These are phyloP conservation scores for Heliornis fulica DNA, from an alignment of 2,113 vertebrate genomes.

Conservation along the genomic window DNA sequence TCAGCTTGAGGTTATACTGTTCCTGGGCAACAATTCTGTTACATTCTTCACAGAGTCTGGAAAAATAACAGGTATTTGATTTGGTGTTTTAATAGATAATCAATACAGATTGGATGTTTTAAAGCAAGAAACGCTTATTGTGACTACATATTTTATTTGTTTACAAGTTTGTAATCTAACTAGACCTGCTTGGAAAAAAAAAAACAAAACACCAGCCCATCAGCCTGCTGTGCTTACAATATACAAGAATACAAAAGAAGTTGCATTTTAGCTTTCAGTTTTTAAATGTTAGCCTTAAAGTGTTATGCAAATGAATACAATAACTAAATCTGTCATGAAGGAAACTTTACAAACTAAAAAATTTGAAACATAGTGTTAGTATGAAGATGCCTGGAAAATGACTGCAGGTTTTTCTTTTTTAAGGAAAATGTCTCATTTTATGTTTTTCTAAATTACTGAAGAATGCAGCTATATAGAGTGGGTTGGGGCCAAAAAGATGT, in stretches of 20 bases:
- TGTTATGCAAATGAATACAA: neutral
- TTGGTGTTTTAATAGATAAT: neutral
- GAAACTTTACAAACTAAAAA: neutral
- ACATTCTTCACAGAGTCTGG: neutral
- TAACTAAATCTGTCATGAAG: neutral
- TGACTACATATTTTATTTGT: neutral
- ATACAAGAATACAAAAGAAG: neutral
- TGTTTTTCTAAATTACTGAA: neutral
- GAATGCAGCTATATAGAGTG: neutral
- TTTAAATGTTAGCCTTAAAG: neutral
- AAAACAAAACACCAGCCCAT: neutral
- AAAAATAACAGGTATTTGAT: neutral
- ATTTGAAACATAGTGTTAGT: neutral
- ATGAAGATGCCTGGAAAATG: neutral
- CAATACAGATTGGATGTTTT: slow-evolving; percentile 24
- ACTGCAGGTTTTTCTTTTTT: neutral
- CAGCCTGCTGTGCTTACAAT: neutral
- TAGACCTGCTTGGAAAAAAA: neutral
- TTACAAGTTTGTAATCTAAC: neutral
- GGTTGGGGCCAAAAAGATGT: neutral
- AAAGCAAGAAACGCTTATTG: neutral
- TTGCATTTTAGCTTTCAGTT: neutral
- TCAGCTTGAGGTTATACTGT: neutral
- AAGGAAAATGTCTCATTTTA: neutral
- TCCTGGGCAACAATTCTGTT: neutral